These are phyloP conservation scores for Phalera bucephala DNA, from an alignment of 2,888 invertebrate genomes.

Conservation along the genomic window DNA sequence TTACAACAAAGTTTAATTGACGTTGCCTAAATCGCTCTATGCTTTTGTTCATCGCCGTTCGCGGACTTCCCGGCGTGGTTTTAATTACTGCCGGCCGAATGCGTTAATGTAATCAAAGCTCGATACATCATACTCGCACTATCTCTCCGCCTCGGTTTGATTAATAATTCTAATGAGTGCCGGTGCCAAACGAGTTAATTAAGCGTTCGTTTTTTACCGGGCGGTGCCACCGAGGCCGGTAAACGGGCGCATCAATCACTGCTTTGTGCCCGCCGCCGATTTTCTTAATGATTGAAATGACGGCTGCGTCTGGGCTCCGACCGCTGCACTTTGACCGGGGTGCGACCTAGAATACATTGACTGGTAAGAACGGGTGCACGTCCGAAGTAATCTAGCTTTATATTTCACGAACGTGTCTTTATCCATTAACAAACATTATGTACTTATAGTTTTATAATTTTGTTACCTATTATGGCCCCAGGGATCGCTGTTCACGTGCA, in stretches of 20 bases:
- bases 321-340: constrained; percentile 47
- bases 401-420: too few species aligned
- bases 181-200: constrained; percentile 83
- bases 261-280: constrained; percentile 77
- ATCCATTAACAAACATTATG: too few species aligned
- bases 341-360: not conserved
- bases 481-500: too few species aligned
- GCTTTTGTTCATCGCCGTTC: constrained; percentile 36
- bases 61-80: constrained; percentile 69
- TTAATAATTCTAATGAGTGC: constrained; percentile 82
- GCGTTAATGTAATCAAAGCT: constrained; percentile 82
- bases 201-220: constrained; percentile 75
- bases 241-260: constrained; percentile 81
- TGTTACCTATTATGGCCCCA: too few species aligned
- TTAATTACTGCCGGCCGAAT: constrained; percentile 72
- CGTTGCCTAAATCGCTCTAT: constrained; percentile 24
- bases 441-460: too few species aligned
- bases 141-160: constrained; percentile 78
- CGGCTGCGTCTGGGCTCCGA: constrained; percentile 30
- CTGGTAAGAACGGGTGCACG: not conserved
- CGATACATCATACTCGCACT: constrained; percentile 79
- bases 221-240: constrained; percentile 74
- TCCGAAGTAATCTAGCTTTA: too few species aligned
- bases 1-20: constrained; percentile 52
- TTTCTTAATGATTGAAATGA: constrained; percentile 79